Evolutionary conservation across 2,888 invertebrate species (phyloP), one percentile per base, ranked within the genome.

Genomic region (Lysandra bellargus): DNA sequence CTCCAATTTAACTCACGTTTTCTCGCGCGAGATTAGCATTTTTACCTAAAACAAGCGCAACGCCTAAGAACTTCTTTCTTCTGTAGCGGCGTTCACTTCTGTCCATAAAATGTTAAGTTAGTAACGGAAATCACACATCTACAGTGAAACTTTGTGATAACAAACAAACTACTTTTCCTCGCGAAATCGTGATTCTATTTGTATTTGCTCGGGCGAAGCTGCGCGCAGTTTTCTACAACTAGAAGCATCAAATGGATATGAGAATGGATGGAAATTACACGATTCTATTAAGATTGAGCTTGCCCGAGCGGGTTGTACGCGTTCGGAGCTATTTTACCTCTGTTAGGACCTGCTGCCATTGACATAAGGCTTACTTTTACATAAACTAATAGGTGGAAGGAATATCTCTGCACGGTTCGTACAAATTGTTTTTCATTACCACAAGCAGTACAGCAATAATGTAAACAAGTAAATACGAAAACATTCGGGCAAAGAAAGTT

Each of bases 381-480:
- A 17, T 57, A 57, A 49, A 17, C 17, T 4, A 57, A 1, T 17
- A 57, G 4, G 17, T 57, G 17, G 17, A 57, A 57, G 17, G 17
- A 57, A 57, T 57, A 57, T 57, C 4, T 57, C 4, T 57, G 17
- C 4, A 57, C 57, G 17, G 17, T 57, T n/a, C 23, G 64, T 30
- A 64, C 64, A 64, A 64, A 64, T 64, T 64, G 64, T 64, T 64
- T 64, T 64, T 23, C 64, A 64, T 64, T 30, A 30, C 64, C 64
- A 12, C 64, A 64, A 64, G 30, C 64, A 7, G 23, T 64, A 23
- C 64, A 64, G 30, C 30, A 30, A 64, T 64, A 64, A 64, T 64
- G 30, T 12, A 9, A 30, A 64, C 64, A 64, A 64, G 64, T 64
- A 30, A 64, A 64, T 64, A 64, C 64, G 30, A 64, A 64, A 7